Evolutionary conservation across 2,888 invertebrate genomes (phyloP), one percentile per base, ranked within the genome.

Genomic region (Cryptus viduatorius): DNA sequence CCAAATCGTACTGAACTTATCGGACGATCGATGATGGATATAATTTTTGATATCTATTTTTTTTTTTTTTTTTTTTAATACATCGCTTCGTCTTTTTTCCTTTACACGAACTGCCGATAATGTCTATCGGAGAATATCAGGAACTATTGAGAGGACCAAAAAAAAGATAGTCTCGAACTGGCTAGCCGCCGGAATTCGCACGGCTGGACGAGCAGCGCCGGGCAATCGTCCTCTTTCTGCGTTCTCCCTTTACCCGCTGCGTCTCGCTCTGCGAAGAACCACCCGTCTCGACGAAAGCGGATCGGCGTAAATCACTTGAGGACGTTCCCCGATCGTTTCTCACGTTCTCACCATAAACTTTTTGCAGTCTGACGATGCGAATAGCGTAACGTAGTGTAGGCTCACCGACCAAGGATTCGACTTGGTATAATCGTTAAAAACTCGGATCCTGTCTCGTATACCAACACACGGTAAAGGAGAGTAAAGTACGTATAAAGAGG

Each of bases 231-330:
- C 72, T 72, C 64, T 19, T 64, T 37, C 37, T 37, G 37, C 8
- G 37, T 64, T 50, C 56, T 61, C 64, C 46, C 24, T 75, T 44
- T 69, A 76, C 50, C 53, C 7, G 7, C 37, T 1, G 4, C 37
- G 1, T 37, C 37, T 37, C 2, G 7, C 46, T 31, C 75, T 64
- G 42, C 31, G 59, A 48, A 48, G 50, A 42, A 59, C 75, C 69
- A 24, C 42, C 50, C 71, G 59, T 61, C 64, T 42, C 84, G 79
- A 67, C 75, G 79, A 79, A 84, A 84, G 82, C 84, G 84, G 84
- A 84, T 84, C 84, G 84, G 82, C 84, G 82, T 84, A 84, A 84
- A 84, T 84, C 84, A 84, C 84, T 82, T 79, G 84, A 84, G 84
- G 82, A 84, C 84, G 75, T 84, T 79, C 69, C 75, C 72, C 82